A percentile compares a stretch with the other conserved stretches of the same genome.
phyloP scores from a whole-genome alignment of 2,797 vertebrate species.

The Falco naumanni region DNA sequence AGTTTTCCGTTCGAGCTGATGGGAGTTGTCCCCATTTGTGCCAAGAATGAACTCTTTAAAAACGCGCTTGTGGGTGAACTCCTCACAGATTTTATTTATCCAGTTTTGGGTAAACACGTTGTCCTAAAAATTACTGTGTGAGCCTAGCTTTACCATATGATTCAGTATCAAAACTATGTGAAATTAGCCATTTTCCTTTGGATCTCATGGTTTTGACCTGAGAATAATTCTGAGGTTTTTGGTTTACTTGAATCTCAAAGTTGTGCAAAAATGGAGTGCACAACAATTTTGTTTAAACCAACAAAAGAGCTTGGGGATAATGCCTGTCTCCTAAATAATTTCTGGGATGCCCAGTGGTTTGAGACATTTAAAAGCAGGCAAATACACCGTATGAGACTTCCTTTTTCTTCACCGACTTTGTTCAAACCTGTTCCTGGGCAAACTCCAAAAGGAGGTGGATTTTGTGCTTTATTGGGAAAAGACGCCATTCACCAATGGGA shows the following conservation, averaged over 20 bases:
- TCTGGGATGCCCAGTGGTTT: background rate
- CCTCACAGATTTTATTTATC: constrained; percentile 35
- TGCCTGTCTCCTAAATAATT: background rate
- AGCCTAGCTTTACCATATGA: background rate
- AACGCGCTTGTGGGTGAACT: constrained; percentile 4
- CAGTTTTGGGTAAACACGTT: background rate
- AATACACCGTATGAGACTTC: background rate
- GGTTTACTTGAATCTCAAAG: background rate
- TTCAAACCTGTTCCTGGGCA: background rate
- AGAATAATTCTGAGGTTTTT: constrained; percentile 16
- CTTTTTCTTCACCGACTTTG: background rate
- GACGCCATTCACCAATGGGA: background rate
- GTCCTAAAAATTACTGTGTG: background rate
- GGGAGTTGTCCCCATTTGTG: background rate
- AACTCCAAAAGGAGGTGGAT: background rate
- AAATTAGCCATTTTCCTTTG: constrained; percentile 28
- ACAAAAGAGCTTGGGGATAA: background rate
- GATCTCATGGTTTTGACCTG: background rate
- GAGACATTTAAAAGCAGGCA: background rate
- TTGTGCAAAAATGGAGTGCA: background rate
- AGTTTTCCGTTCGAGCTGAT: constrained; percentile 6
- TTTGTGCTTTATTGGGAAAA: background rate
- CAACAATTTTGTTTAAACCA: background rate
- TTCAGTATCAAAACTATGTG: constrained; percentile 28
- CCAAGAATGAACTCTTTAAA: background rate